Conservation (phyloP, 1,140 invertebrate genomes). For the Listronotus bonariensis region DNA sequence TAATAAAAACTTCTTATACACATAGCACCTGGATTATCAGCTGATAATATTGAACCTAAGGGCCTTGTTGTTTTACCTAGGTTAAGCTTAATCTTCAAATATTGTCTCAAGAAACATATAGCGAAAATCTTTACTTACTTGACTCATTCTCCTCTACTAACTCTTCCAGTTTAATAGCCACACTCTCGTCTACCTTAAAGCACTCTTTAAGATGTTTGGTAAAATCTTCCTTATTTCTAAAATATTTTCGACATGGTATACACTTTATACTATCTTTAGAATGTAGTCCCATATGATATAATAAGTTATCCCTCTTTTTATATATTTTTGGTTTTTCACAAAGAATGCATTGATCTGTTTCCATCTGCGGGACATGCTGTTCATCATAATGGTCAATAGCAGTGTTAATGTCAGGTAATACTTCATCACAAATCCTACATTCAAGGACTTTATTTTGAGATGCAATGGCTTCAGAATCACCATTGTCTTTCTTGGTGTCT, state of each 20-base stretch:
- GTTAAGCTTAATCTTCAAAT: no score
- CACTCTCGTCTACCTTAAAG: conserved; percentile 16
- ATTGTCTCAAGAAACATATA: no score
- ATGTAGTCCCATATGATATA: conserved; percentile 29
- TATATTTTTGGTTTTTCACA: conserved; percentile 24
- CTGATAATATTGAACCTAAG: no score
- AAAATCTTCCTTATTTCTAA: conserved; percentile 3
- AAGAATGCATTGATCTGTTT: conserved; percentile 22
- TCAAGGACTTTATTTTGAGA: conserved; percentile 17
- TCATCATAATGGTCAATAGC: conserved; percentile 31
- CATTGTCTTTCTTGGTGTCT: conserved; percentile 1
- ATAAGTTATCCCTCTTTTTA: conserved; percentile 22
- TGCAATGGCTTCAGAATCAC: conserved; percentile 20
- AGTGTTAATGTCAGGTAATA: conserved; percentile 17
- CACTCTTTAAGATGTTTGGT: conserved; percentile 21
- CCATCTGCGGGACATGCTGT: conserved; percentile 9
- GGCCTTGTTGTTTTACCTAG: no score
- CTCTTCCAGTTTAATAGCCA: conserved; percentile 1
- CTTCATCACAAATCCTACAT: conserved; percentile 15
- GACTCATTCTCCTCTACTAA: neutral
- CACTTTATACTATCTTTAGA: conserved; percentile 27
- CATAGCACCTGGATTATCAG: no score
- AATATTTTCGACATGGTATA: conserved; percentile 27
- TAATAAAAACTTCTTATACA: no score
- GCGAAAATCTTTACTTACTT: no score